Evolutionary conservation across 2,888 invertebrate genomes (phyloP), one percentile per base, ranked within the genome.

Genomic region (Lymantria monacha): DNA sequence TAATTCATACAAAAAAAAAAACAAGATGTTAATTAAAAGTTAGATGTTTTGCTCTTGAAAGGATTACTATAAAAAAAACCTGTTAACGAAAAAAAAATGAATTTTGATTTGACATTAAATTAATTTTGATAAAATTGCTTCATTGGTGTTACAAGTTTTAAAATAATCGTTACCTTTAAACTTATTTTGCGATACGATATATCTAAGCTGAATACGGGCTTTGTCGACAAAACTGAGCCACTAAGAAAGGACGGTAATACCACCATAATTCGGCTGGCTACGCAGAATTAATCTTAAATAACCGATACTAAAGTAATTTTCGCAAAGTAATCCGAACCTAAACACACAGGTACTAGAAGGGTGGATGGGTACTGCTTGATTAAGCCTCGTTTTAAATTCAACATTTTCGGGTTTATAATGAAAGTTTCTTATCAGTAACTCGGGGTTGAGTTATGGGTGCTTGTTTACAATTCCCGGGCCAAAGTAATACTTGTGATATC

Each of bases 381-480:
- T 87, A 89, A 87, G 83, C 81, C 79, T 74, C 82, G 85, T 88
- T 90, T 90, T 86, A 89, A 90, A 90, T 88, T 87, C 83, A 83
- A 76, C 85, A 83, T 85, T 85, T 67, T 85, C 73, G 83, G 79
- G 81, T 76, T 67, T 67, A 71, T 89, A 91, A 91, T 89, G 90
- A 89, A 91, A 90, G 83, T 89, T 89, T 84, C 87, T 91, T 91
- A 91, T 91, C 91, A 83, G 85, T 76, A 74, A 63, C 74, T 72
- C 82, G 79, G 81, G 82, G 88, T 82, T 90, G 89, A 91, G 78
- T 85, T 88, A 91, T 81, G 80, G 72, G 71, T 72, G 71, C 70
- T 74, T 83, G 79, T 84, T 83, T 73, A 72, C 62, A 66, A 69
- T 67, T 61, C 67, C 69, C 60, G 42, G 59, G 59, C 56, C 57